These are phyloP conservation scores for Hesperophylax magnus DNA, from an alignment of 1,140 invertebrate genomes.

Conservation along the genomic window DNA sequence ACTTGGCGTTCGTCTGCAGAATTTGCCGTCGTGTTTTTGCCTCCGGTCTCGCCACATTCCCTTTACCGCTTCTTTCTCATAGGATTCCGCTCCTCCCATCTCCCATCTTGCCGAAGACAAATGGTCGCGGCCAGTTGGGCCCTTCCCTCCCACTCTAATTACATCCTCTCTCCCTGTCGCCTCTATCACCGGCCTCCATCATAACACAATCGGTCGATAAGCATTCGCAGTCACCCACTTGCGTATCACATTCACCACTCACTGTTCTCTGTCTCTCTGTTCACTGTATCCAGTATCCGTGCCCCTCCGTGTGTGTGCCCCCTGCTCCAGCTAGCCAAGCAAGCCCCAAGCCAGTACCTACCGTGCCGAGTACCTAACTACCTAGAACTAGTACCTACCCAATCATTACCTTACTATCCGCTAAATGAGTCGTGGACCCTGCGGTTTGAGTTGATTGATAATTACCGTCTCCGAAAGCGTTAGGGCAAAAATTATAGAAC, in stretches of 20 bases:
- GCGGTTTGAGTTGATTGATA: too few relatives aligned
- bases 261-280: too few relatives aligned
- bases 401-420: too few relatives aligned
- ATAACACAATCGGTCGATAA: conserved; percentile 57
- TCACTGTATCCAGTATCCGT: neutral
- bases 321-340: neutral
- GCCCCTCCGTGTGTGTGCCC: neutral
- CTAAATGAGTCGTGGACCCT: too few relatives aligned
- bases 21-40: conserved; percentile 65
- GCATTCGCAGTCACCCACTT: conserved; percentile 38
- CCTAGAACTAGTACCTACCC: too few relatives aligned
- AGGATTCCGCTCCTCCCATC: conserved; percentile 66
- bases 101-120: conserved; percentile 66
- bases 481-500: too few relatives aligned
- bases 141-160: conserved; percentile 49
- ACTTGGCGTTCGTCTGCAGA: conserved; percentile 56
- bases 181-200: conserved; percentile 50
- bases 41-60: conserved; percentile 69
- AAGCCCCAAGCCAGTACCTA: too few relatives aligned
- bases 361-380: too few relatives aligned
- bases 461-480: too few relatives aligned
- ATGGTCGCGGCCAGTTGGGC: conserved; percentile 62
- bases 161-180: conserved; percentile 50
- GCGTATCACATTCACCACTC: conserved; percentile 12
- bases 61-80: conserved; percentile 68